phyloP scores from a whole-genome alignment of 2,797 vertebrate species.

The Nannoperca australis region DNA sequence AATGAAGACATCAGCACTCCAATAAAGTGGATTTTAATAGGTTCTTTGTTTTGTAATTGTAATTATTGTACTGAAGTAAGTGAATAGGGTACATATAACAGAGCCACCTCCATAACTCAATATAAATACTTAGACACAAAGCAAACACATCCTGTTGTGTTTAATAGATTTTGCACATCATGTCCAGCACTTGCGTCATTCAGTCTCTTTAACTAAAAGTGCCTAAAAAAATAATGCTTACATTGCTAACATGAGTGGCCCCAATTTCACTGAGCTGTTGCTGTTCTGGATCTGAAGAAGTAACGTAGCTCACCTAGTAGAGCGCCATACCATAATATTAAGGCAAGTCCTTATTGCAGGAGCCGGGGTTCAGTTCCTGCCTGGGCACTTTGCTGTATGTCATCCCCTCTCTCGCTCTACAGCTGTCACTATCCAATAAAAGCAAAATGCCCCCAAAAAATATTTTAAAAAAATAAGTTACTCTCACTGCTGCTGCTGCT shows the following conservation, averaged over 20 bases:
- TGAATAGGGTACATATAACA: conserved; percentile 30
- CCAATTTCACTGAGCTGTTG: conserved; percentile 37
- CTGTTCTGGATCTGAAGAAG: conserved; percentile 53
- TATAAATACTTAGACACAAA: conserved; percentile 27
- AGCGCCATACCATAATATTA: no score
- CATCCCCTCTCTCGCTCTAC: no score
- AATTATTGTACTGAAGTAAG: conserved; percentile 7
- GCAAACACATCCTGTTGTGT: conserved; percentile 9
- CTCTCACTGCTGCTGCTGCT: conserved; percentile 59
- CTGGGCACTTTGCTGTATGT: no score
- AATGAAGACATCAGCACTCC: conserved; percentile 8
- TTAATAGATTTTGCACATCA: conserved; percentile 15
- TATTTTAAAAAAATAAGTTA: conserved; percentile 22
- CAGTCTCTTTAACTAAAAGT: conserved; percentile 20
- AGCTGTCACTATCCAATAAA: no score
- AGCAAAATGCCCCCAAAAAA: no score
- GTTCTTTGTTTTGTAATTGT: conserved; percentile 6
- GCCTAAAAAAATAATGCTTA: neutral
- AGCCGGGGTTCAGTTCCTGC: no score
- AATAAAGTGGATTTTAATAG: conserved; percentile 25
- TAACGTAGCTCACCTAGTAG: neutral
- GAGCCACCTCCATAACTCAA: neutral
- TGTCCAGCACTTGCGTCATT: conserved; percentile 13
- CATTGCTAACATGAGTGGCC: neutral
- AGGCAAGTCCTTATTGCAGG: no score